Evolutionary conservation across 2,113 vertebrate genomes (phyloP), one percentile per base, ranked within the genome.

Genomic region (Suricata suricatta): DNA sequence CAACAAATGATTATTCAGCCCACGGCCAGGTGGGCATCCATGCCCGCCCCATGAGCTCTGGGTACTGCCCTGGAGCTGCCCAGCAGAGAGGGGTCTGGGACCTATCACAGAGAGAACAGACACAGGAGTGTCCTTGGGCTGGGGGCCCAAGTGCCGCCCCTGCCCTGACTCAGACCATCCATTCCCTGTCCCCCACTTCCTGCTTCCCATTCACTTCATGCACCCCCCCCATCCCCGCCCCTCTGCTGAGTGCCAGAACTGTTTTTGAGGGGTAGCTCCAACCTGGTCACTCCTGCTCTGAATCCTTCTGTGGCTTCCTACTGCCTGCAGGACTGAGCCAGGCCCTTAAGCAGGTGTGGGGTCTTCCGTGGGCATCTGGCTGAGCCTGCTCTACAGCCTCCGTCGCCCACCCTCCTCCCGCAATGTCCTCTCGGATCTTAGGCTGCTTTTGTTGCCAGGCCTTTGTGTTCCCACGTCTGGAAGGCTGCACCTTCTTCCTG

Each of bases 191-290:
- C n/a, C 29, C 84, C 4, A 2, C 44, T 38, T 72, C 7, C 9
- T 0, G 3, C 2, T 15, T 10, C 50, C 9, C 3, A 8, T 38
- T 52, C 33, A 5, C 81, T 17, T 38, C n/a, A 0, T 0, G 7
- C 11, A 52, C 29, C 47, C 21, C 54, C 15, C 25, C 15, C 17
- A 38, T 13, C 54, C 12, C 29, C 8, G 44, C 33, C 38, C 21
- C 54, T 10, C 29, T 6, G 1, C 54, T 25, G 60, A 50, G 27
- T 21, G 9, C 86, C 41, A 7, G 74, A 7, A 11, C 44, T 23
- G 50, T 12, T 41, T 38, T 27, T 25, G 80, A 77, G 60, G 2
- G 12, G 3, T 21, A 33, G 41, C 23, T 29, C 13, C 38, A 57
- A 13, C 33, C 16, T 3, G 2, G 0, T 10, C 11, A 0, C 17